Conservation (phyloP, 2,113 vertebrate genomes). For the Pluvianellus socialis region DNA sequence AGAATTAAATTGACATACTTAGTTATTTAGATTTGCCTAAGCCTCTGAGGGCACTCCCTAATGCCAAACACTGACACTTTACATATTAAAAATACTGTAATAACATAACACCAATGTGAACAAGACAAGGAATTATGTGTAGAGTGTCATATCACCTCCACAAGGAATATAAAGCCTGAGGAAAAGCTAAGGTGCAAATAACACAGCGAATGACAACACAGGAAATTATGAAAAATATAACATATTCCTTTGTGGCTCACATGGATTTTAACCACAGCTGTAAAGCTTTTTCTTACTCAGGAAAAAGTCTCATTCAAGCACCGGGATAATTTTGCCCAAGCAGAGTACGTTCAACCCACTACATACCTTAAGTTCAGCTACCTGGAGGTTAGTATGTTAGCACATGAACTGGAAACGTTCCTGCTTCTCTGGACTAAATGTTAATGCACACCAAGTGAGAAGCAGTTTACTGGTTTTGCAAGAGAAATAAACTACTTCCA, state of each 20-base stretch:
- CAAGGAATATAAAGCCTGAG: neutral
- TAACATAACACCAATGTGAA: neutral
- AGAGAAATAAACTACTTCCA: constrained; percentile 38
- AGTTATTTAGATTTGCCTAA: neutral
- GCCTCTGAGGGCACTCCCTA: neutral
- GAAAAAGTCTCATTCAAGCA: neutral
- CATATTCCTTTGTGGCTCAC: neutral
- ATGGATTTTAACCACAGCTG: neutral
- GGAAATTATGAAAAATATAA: neutral
- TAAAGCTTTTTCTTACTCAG: neutral
- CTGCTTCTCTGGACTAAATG: neutral
- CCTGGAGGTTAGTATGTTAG: neutral
- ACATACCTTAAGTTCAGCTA: neutral
- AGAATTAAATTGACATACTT: neutral
- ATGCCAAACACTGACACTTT: neutral
- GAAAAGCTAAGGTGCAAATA: neutral
- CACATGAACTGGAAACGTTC: neutral
- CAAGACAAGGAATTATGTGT: neutral
- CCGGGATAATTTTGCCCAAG: neutral
- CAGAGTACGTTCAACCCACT: neutral
- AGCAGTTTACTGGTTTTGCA: constrained; percentile 19
- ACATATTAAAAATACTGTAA: neutral
- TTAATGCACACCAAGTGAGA: neutral
- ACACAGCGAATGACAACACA: neutral
- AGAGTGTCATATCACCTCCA: neutral